Percentiles rank a stretch among this genome's conserved stretches.
Evolutionary conservation across 35 echinoderm and acorn worm species (phyloP).

Genomic region (Heliocidaris tuberculata): DNA sequence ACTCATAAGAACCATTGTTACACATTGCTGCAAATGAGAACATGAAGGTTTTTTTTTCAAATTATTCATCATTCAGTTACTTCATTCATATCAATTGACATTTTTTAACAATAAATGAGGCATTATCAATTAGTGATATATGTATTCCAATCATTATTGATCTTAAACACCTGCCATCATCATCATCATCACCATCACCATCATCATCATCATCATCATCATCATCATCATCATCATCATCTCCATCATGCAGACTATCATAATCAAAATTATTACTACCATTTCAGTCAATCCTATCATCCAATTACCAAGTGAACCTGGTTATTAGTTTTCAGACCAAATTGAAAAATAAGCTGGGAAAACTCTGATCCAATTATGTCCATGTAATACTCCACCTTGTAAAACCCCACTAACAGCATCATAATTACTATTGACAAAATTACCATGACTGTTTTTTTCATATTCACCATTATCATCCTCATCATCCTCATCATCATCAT

Average conservation of each 20-base stretch:
- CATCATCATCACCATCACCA: background rate
- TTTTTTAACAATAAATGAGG: background rate
- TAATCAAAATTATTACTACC: background rate
- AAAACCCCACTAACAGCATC: too few species aligned
- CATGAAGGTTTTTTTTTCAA: background rate
- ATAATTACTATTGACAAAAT: too few species aligned
- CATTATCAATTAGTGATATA: background rate
- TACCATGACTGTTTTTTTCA: too few species aligned
- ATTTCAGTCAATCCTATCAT: too few species aligned
- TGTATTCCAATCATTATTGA: background rate
- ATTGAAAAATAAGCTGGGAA: too few species aligned
- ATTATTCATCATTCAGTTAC: background rate
- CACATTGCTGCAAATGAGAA: slow-evolving; percentile 64
- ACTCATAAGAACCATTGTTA: slow-evolving; percentile 75
- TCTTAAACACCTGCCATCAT: slow-evolving; percentile 15
- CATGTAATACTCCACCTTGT: too few species aligned
- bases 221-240: background rate
- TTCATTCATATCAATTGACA: background rate
- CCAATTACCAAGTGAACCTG: too few species aligned
- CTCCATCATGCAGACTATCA: background rate
- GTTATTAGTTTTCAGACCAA: too few species aligned
- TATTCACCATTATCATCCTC: too few species aligned
- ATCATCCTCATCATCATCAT: too few species aligned
- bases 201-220: slow-evolving; percentile 42
- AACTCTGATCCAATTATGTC: too few species aligned